Base-by-base conservation (phyloP, 2,888 invertebrate genomes). In the Pediacus dermestoides region DNA sequence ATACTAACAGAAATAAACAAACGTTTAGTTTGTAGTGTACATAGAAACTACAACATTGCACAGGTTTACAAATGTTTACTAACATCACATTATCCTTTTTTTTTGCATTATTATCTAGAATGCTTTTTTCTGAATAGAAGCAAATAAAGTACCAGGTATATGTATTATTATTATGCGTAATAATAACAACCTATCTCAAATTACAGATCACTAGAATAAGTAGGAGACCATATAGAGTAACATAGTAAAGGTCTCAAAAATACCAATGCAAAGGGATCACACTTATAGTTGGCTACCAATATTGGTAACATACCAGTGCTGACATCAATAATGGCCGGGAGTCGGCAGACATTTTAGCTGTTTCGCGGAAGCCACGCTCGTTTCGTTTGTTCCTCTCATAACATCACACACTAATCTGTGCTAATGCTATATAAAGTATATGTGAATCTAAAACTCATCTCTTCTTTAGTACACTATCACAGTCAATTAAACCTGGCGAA, bases 381-480 rank as follows among this genome's bases (percentile, higher is more conserved):
- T n/a, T n/a, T n/a, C n/a, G n/a, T n/a, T n/a, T 11, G 4, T n/a
- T 26, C 4, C 26, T 26, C n/a, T 11, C 26, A 26, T 26, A 11
- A n/a, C 4, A 26, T 4, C 26, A n/a, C 9, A 26, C 10, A 11
- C 9, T 26, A 31, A 11, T 16, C 37, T 44, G 34, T 21, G 46
- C 48, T 42, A 42, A 49, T 40, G 37, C 43, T 34, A 40, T 46
- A 46, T 9, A n/a, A n/a, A 48, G 45, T 45, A 44, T 48, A 44
- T 42, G 46, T 43, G 39, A 50, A 48, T 41, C 45, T 28, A 28
- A 28, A 11, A 28, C 14, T 28, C 28, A 9, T 9, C 10, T 63
- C 60, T 60, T 67, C 68, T 68, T 69, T 67, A 67, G 66, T 67
- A 64, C 68, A 67, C 68, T 70, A 70, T 70, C 70, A 70, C 70